Percentiles rank a stretch among this genome's conserved stretches.
Conservation (phyloP, 2,888 invertebrate species). For the Dasypolia templi region DNA sequence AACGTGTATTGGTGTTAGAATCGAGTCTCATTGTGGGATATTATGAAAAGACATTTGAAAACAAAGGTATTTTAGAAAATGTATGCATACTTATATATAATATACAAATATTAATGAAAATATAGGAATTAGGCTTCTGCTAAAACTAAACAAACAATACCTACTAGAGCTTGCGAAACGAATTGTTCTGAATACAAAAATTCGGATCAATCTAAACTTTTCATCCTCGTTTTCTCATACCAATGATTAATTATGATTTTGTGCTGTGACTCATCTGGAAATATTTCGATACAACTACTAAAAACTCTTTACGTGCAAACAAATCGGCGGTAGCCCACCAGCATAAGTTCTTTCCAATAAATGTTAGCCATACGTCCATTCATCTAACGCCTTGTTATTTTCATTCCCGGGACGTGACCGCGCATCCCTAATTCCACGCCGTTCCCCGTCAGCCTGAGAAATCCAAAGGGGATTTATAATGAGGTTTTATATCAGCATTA, state of each 20-base stretch:
- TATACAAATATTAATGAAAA: too few relatives aligned
- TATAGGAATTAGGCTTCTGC: background rate
- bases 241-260: background rate
- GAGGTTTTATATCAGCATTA: slow-evolving; percentile 70
- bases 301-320: background rate
- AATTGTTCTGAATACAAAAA: slow-evolving; percentile 9
- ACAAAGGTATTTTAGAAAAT: too few relatives aligned
- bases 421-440: slow-evolving; percentile 78
- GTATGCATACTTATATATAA: too few relatives aligned
- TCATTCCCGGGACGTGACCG: slow-evolving; percentile 82
- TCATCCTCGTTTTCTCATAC: background rate
- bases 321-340: slow-evolving; percentile 11
- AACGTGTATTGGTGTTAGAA: background rate
- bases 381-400: slow-evolving; percentile 75
- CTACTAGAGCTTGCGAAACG: background rate
- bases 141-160: slow-evolving; percentile 1
- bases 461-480: slow-evolving; percentile 73
- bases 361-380: slow-evolving; percentile 64
- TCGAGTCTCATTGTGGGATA: background rate
- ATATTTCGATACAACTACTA: too few relatives aligned
- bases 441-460: slow-evolving; percentile 53
- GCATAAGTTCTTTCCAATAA: slow-evolving; percentile 48
- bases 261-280: background rate
- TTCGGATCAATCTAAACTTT: background rate
- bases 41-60: background rate